These are phyloP conservation scores for Mustela lutreola DNA, from an alignment of 2,113 vertebrate genomes.

Conservation along the genomic window DNA sequence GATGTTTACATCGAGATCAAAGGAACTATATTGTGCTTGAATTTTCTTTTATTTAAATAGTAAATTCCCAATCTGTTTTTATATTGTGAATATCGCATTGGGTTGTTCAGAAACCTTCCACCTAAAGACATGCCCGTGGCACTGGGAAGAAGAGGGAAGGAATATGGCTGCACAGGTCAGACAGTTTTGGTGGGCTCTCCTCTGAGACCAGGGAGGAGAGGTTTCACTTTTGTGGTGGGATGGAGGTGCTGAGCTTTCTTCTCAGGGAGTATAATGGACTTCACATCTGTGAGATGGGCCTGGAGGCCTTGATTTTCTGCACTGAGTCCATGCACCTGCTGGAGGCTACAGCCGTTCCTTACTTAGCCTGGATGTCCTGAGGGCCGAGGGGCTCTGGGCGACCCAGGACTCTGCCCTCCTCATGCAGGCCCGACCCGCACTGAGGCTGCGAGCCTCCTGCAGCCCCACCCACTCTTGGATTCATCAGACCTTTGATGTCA, in stretches of 20 bases:
- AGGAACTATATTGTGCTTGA: rapidly evolving
- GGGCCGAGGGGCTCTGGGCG: neutral
- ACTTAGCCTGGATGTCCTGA: neutral
- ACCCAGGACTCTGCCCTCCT: neutral
- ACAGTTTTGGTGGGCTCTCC: rapidly evolving
- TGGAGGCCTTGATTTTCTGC: too few species aligned
- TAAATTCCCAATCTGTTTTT: too few species aligned
- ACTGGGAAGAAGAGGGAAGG: too few species aligned
- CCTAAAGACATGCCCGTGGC: rapidly evolving
- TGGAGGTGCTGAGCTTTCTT: neutral
- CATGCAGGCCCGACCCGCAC: neutral
- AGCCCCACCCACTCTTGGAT: neutral
- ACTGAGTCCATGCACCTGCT: rapidly evolving
- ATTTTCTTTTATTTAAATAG: neutral
- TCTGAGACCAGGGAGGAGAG: rapidly evolving
- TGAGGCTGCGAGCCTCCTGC: neutral
- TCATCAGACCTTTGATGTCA: neutral
- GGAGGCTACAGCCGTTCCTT: neutral
- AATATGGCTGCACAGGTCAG: rapidly evolving
- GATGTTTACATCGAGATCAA: neutral
- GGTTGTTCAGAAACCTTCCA: neutral
- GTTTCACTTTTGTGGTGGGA: neutral
- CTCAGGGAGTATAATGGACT: neutral
- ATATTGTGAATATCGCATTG: rapidly evolving
- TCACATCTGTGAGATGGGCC: neutral